Evolutionary conservation across 2,888 invertebrate species (phyloP).

Genomic region (Drosophila conformis): DNA sequence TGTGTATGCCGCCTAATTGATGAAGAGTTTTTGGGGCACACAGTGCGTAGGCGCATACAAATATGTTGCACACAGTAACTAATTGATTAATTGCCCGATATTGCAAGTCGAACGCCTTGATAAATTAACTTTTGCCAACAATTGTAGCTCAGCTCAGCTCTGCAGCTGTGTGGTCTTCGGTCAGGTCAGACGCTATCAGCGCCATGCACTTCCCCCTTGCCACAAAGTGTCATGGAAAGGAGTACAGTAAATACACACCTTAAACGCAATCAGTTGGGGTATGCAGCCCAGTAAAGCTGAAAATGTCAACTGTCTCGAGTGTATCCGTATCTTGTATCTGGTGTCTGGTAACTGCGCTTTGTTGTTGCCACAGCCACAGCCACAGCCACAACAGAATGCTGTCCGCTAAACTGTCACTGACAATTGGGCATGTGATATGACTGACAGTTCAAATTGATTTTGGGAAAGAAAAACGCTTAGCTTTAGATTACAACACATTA

Average conservation of each 20-base stretch:
- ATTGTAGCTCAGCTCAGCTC: not conserved
- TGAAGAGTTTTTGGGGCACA: conserved; percentile 40
- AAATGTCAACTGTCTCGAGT: conserved; percentile 61
- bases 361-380: conserved; percentile 6
- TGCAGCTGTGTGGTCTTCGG: conserved; percentile 30
- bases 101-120: conserved; percentile 36
- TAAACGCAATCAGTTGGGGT: conserved; percentile 42
- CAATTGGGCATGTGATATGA: conserved; percentile 69
- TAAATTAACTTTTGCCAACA: conserved; percentile 49
- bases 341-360: conserved; percentile 16
- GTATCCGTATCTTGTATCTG: conserved; percentile 19
- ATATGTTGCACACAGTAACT: conserved; percentile 64
- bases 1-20: conserved; percentile 59
- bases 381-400: conserved; percentile 29
- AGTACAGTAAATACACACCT: conserved; percentile 40
- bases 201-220: not conserved
- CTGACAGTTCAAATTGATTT: conserved; percentile 75
- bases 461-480: conserved; percentile 56
- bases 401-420: conserved; percentile 70
- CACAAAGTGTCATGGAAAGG: conserved; percentile 35
- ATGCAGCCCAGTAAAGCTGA: conserved; percentile 44
- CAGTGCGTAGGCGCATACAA: conserved; percentile 62
- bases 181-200: conserved; percentile 16
- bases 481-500: conserved; percentile 73
- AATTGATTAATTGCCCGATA: conserved; percentile 42